Conservation (phyloP, 2,113 vertebrate species). For the Crypturellus undulatus region DNA sequence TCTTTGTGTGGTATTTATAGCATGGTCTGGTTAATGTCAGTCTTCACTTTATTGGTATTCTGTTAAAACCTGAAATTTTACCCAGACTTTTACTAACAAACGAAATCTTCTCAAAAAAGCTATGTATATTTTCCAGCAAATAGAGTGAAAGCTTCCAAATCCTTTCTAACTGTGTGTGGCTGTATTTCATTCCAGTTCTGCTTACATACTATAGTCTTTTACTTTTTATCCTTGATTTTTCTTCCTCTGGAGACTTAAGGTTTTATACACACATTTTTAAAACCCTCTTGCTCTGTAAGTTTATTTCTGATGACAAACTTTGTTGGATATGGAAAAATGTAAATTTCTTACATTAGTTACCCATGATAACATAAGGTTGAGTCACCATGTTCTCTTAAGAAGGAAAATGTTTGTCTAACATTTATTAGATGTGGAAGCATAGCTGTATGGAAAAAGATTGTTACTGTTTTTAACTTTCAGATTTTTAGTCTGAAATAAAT, state of each 20-base stretch:
- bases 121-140: constrained; percentile 54
- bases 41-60: constrained; percentile 85
- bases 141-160: constrained; percentile 37
- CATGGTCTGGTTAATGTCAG: constrained; percentile 86
- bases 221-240: constrained; percentile 25
- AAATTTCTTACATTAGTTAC: not conserved
- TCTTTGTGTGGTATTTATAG: constrained; percentile 91
- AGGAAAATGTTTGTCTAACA: not conserved
- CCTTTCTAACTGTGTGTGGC: not conserved
- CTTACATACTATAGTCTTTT: not conserved
- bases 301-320: not conserved
- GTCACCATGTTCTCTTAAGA: not conserved
- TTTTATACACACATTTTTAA: not conserved
- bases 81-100: constrained; percentile 80
- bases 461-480: not conserved
- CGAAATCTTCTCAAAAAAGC: constrained; percentile 64
- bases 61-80: constrained; percentile 85
- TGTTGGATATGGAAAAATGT: not conserved
- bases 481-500: not conserved
- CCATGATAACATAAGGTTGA: not conserved
- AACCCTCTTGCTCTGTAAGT: not conserved
- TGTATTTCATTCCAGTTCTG: not conserved
- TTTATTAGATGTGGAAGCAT: not conserved
- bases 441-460: not conserved
- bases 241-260: not conserved